These are phyloP conservation scores for Pollenia griseotomentosa DNA, from an alignment of 2,888 invertebrate genomes.

Conservation along the genomic window DNA sequence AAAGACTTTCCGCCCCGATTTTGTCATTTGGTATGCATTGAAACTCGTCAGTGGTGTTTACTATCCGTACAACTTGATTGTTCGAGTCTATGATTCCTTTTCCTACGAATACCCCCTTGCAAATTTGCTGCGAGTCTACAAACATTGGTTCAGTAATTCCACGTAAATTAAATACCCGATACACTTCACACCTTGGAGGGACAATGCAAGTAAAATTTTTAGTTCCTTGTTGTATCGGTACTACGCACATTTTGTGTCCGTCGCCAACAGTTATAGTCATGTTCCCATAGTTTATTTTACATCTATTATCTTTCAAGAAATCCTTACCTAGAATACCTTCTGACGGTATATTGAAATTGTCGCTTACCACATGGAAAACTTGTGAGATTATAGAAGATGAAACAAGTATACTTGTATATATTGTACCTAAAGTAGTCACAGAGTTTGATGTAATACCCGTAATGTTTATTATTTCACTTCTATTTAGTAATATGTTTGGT, in stretches of 20 bases:
- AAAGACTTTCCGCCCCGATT: not conserved
- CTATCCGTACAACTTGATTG: not conserved
- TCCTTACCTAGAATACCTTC: not conserved
- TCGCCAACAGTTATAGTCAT: too few relatives aligned
- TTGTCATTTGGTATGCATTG: not conserved
- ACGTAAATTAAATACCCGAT: constrained; percentile 13
- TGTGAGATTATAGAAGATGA: not conserved
- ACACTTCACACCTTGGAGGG: constrained; percentile 29
- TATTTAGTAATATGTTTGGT: constrained; percentile 1
- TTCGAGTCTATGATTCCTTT: constrained; percentile 12
- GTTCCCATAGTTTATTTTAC: too few relatives aligned
- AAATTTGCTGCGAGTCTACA: constrained; percentile 36
- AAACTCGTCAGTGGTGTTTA: not conserved
- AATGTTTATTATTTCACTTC: constrained; percentile 7
- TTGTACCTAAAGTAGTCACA: not conserved
- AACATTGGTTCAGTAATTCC: constrained; percentile 16
- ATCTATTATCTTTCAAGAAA: not conserved
- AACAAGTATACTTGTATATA: not conserved
- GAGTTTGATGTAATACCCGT: constrained; percentile 8
- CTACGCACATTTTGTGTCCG: too few relatives aligned
- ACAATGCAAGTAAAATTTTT: too few relatives aligned
- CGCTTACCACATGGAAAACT: constrained; percentile 14
- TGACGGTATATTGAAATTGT: constrained; percentile 3
- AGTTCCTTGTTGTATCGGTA: too few relatives aligned
- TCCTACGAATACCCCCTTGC: not conserved